phyloP scores from a whole-genome alignment of 2,113 vertebrate genomes.

The Peromyscus leucopus region DNA sequence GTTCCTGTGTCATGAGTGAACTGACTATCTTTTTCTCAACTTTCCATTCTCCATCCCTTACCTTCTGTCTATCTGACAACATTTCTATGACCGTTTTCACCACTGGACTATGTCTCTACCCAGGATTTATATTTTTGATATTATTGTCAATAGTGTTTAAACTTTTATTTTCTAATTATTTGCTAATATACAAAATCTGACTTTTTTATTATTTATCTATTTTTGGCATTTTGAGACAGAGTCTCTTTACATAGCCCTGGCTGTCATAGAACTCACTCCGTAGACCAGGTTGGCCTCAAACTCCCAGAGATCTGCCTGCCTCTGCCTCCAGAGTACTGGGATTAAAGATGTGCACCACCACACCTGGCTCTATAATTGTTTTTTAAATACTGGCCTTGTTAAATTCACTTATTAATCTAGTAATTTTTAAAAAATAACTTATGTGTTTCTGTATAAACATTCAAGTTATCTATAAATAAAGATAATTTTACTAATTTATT shows the following conservation, averaged over 20 bases:
- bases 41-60: neutral
- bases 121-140: constrained; percentile 7
- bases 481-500: neutral
- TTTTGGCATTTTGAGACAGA: neutral
- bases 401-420: constrained; percentile 23
- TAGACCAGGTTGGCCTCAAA: too few species aligned
- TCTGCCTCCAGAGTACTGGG: too few species aligned
- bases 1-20: neutral
- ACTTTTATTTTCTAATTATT: constrained; percentile 15
- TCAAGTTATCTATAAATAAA: constrained; percentile 16
- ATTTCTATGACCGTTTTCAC: neutral
- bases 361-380: neutral
- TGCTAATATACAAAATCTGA: neutral
- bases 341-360: too few species aligned
- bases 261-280: too few species aligned
- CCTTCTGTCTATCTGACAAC: neutral
- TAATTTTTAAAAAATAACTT: neutral
- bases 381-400: neutral
- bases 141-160: constrained; percentile 38
- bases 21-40: neutral
- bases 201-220: neutral
- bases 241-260: neutral
- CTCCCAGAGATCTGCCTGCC: too few species aligned
- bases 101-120: neutral
- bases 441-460: constrained; percentile 9